Conservation (phyloP, 2,113 vertebrate species). For the Cinclus cinclus region DNA sequence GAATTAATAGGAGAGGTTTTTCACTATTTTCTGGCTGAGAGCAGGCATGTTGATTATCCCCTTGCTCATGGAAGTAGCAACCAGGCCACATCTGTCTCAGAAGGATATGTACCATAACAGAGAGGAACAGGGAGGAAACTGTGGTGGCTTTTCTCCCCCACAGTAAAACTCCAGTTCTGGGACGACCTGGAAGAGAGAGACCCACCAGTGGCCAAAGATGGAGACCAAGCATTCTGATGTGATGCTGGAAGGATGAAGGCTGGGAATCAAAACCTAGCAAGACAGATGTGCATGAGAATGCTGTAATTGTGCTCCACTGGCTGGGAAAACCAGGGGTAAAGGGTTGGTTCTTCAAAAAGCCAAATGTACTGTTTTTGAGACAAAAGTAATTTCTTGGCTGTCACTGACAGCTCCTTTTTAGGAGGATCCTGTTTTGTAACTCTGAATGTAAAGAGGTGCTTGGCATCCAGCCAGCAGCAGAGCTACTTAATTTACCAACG, state of each 20-base stretch:
- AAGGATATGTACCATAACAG: no score
- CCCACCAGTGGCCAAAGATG: background rate
- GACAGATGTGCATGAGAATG: background rate
- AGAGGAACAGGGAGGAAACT: background rate
- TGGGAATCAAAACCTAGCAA: background rate
- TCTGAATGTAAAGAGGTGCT: background rate
- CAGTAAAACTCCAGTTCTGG: background rate
- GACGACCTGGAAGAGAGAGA: background rate
- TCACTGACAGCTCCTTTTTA: background rate
- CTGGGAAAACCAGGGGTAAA: background rate
- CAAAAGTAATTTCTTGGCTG: background rate
- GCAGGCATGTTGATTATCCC: background rate
- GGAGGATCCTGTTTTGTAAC: background rate
- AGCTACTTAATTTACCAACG: background rate
- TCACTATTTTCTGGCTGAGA: background rate
- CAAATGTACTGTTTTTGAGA: background rate
- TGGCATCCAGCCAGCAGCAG: background rate
- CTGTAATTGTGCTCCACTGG: background rate
- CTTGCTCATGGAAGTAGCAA: background rate
- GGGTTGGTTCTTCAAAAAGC: background rate
- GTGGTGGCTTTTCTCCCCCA: background rate
- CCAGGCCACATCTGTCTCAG: background rate
- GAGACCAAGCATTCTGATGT: background rate
- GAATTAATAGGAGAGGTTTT: background rate
- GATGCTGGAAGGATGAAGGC: background rate